Conservation (phyloP, 2,113 vertebrate species). For the Sphyrna mokarran region DNA sequence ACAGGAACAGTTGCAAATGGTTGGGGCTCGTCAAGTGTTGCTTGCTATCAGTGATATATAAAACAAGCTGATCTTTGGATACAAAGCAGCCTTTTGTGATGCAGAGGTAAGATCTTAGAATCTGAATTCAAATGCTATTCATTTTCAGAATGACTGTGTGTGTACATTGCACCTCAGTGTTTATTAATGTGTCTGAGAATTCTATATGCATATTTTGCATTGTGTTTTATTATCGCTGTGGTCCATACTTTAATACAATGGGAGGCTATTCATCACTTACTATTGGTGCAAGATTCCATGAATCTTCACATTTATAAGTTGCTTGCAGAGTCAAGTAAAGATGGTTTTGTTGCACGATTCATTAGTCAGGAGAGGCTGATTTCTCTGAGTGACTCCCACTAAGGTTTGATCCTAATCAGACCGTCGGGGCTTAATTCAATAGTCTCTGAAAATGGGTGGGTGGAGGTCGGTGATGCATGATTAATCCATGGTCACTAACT, state of each 20-base stretch:
- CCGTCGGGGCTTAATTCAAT: neutral
- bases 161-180: neutral
- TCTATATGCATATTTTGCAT: neutral
- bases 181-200: neutral
- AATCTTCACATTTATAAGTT: neutral
- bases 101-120: neutral
- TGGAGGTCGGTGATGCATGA: neutral
- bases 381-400: neutral
- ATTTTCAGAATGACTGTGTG: neutral
- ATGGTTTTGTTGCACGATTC: neutral
- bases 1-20: neutral
- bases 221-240: neutral
- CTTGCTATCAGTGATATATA: neutral
- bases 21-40: neutral
- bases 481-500: neutral
- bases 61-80: neutral
- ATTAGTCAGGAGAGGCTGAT: neutral
- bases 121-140: neutral
- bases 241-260: neutral
- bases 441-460: neutral
- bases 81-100: too few species aligned
- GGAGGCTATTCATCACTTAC: neutral
- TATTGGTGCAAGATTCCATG: too few species aligned
- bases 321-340: neutral
- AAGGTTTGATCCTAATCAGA: neutral